Percentiles rank a stretch among this genome's conserved stretches.
These are phyloP conservation scores for Drosophila paucipuncta DNA, from an alignment of 2,888 invertebrate species.

Conservation along the genomic window DNA sequence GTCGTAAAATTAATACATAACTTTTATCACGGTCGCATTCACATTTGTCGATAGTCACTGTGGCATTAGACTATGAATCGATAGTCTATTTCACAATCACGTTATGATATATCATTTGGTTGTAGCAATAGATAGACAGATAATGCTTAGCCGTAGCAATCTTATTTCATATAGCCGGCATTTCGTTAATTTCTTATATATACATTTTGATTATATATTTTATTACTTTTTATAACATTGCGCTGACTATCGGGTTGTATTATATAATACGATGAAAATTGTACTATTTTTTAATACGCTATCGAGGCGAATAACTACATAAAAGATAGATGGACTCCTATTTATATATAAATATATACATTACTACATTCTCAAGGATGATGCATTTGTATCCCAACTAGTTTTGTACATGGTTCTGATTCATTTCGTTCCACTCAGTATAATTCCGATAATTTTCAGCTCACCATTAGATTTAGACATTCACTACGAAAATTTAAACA, in stretches of 20 bases:
- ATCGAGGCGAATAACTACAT: neutral
- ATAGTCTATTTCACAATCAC: neutral
- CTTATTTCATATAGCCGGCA: neutral
- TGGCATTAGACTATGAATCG: constrained; percentile 4
- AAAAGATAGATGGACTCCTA: neutral
- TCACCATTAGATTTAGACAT: neutral
- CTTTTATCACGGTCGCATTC: constrained; percentile 9
- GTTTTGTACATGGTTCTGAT: neutral
- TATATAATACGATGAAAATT: neutral
- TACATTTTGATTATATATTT: neutral
- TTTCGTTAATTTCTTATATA: neutral
- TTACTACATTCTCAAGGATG: neutral
- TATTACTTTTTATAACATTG: neutral
- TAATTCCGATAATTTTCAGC: neutral
- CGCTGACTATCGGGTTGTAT: neutral
- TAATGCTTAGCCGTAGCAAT: neutral
- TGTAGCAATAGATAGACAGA: neutral
- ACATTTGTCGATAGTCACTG: constrained; percentile 7
- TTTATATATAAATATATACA: neutral
- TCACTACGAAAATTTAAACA: neutral
- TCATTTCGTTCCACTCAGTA: neutral
- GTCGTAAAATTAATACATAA: constrained; percentile 20
- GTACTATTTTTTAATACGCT: neutral
- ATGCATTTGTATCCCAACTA: neutral
- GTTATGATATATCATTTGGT: neutral